These are phyloP conservation scores for Leucopternis melanops DNA, from an alignment of 2,113 vertebrate species.

Conservation along the genomic window DNA sequence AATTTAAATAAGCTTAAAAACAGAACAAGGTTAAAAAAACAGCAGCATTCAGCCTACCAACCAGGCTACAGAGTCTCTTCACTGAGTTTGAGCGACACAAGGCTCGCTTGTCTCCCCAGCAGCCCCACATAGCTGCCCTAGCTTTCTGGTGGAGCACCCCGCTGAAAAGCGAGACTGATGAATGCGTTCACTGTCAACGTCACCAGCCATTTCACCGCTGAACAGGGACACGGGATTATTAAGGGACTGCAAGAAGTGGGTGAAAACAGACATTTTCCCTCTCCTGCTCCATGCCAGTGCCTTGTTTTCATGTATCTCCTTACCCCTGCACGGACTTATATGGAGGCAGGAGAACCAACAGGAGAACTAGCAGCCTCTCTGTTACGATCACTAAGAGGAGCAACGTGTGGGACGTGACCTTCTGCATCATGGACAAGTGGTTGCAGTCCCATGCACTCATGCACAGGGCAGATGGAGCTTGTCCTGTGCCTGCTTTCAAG, in stretches of 20 bases:
- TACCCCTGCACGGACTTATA: not conserved
- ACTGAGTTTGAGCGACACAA: not conserved
- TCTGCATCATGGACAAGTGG: not conserved
- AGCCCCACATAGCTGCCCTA: not conserved
- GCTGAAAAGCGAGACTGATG: not conserved
- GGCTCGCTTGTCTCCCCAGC: not conserved
- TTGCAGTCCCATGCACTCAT: not conserved
- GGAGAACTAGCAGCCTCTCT: not conserved
- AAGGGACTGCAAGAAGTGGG: not conserved
- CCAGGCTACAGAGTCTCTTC: not conserved
- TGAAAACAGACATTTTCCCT: not conserved
- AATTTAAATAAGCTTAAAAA: constrained; percentile 47
- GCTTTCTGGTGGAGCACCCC: not conserved
- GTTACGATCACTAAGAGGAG: not conserved
- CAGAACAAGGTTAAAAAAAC: not conserved
- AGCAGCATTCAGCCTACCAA: not conserved
- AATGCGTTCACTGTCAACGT: not conserved
- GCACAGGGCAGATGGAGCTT: not conserved
- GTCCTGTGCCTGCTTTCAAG: not conserved
- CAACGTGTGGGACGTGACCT: not conserved
- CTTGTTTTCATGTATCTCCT: not conserved
- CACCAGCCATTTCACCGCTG: not conserved
- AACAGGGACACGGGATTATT: accelerated
- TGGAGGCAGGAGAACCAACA: not conserved
- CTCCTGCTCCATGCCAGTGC: not conserved